These are phyloP conservation scores for Drosophila pectinifera DNA, from an alignment of 1,140 invertebrate genomes.

Conservation along the genomic window DNA sequence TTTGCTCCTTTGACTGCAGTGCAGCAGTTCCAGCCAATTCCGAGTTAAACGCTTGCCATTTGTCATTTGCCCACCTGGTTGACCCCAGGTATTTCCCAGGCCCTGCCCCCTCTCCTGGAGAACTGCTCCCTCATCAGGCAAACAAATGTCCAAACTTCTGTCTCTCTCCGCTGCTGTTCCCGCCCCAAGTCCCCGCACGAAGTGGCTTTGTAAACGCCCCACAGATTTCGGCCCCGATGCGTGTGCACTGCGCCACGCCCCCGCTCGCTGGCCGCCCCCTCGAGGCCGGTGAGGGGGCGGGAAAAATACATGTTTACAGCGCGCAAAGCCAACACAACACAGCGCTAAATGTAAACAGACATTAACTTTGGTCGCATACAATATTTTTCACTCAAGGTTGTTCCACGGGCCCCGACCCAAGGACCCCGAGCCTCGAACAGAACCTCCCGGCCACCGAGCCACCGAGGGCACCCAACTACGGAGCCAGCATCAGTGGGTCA, in stretches of 20 bases:
- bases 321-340: conserved; percentile 76
- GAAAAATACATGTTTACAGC: conserved; percentile 79
- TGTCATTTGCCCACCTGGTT: conserved; percentile 66
- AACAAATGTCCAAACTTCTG: conserved; percentile 73
- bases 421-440: conserved; percentile 4
- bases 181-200: conserved; percentile 28
- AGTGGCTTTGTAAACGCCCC: conserved; percentile 67
- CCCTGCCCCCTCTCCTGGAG: background rate
- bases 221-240: conserved; percentile 46
- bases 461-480: background rate
- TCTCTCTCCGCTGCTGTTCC: background rate
- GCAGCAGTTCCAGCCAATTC: conserved; percentile 61
- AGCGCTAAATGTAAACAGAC: conserved; percentile 80
- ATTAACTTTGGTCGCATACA: conserved; percentile 79
- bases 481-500: conserved; percentile 27
- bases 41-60: conserved; percentile 71
- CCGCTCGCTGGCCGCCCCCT: background rate
- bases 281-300: conserved; percentile 13
- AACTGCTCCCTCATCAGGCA: conserved; percentile 40
- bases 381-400: conserved; percentile 82
- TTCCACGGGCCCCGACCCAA: conserved; percentile 20
- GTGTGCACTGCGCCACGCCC: conserved; percentile 56
- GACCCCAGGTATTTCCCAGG: conserved; percentile 35
- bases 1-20: conserved; percentile 53
- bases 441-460: no score